Evolutionary conservation across 1,140 invertebrate genomes (phyloP).

Genomic region (Armadillidium nasatum): DNA sequence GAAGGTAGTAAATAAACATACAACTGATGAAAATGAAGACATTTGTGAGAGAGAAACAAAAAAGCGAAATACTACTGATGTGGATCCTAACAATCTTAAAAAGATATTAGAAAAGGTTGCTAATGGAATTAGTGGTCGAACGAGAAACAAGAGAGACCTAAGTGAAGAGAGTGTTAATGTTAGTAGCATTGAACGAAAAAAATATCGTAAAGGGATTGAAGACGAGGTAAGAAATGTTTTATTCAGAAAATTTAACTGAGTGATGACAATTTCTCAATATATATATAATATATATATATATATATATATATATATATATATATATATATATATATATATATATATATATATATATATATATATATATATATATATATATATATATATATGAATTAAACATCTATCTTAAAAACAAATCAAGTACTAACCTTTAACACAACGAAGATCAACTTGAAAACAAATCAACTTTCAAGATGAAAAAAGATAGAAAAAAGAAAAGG

Average conservation of each 20-base stretch:
- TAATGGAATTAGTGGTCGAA: slow-evolving; percentile 47
- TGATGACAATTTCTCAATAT: too few relatives aligned
- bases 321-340: too few relatives aligned
- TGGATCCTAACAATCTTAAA: slow-evolving; percentile 30
- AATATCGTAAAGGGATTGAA: slow-evolving; percentile 43
- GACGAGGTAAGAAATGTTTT: slow-evolving; percentile 34
- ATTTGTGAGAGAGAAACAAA: not conserved
- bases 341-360: too few relatives aligned
- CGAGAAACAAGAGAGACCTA: slow-evolving; percentile 38
- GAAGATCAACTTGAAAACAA: too few relatives aligned
- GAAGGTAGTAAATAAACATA: not conserved
- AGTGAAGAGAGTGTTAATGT: slow-evolving; percentile 46
- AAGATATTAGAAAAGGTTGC: slow-evolving; percentile 52
- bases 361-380: too few relatives aligned
- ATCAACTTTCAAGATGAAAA: too few relatives aligned
- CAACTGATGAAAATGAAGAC: slow-evolving; percentile 1
- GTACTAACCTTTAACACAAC: too few relatives aligned
- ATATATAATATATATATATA: too few relatives aligned
- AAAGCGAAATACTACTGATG: not conserved
- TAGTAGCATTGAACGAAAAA: slow-evolving; percentile 47
- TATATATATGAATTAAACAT: too few relatives aligned
- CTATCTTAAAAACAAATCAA: too few relatives aligned
- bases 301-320: too few relatives aligned
- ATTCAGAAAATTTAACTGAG: not conserved
- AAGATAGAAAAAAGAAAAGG: too few relatives aligned